Percentiles rank a stretch among this genome's conserved stretches.
phyloP scores from a whole-genome alignment of 2,888 invertebrate genomes.

The Noctua pronuba region DNA sequence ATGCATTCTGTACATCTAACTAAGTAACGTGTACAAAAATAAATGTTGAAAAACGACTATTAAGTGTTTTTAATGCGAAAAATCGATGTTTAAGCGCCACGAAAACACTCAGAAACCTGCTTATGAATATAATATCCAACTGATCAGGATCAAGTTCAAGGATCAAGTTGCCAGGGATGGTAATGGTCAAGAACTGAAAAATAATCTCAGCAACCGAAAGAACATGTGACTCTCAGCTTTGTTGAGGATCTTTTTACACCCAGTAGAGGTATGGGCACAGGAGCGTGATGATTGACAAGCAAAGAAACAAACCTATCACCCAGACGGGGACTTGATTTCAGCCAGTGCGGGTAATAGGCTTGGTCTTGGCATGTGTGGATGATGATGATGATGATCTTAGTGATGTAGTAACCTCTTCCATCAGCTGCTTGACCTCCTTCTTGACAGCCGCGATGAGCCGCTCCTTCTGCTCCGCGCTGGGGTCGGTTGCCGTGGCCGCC shows the following conservation, averaged over 20 bases:
- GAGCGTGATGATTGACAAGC: neutral
- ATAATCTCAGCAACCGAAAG: neutral
- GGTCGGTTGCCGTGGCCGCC: slow-evolving; percentile 79
- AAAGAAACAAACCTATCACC: neutral
- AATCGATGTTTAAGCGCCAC: neutral
- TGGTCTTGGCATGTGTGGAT: neutral
- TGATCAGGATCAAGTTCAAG: neutral
- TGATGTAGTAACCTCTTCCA: slow-evolving; percentile 93
- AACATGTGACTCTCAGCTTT: neutral
- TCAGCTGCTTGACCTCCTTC: slow-evolving; percentile 98
- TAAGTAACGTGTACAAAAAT: neutral
- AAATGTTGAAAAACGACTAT: neutral
- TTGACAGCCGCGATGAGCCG: slow-evolving; percentile 95
- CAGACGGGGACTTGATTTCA: neutral
- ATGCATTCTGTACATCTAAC: neutral
- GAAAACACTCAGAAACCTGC: neutral
- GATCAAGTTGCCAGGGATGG: neutral
- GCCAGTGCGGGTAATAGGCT: neutral
- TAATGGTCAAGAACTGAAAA: neutral
- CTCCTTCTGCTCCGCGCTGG: slow-evolving; percentile 92
- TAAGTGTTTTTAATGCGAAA: neutral
- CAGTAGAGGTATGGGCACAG: neutral
- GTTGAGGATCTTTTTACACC: neutral
- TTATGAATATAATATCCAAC: neutral
- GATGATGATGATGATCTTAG: neutral